A percentile compares a stretch with the other conserved stretches of the same genome.
Conservation (phyloP, 2,797 vertebrate species). For the Rhinogobio ventralis region DNA sequence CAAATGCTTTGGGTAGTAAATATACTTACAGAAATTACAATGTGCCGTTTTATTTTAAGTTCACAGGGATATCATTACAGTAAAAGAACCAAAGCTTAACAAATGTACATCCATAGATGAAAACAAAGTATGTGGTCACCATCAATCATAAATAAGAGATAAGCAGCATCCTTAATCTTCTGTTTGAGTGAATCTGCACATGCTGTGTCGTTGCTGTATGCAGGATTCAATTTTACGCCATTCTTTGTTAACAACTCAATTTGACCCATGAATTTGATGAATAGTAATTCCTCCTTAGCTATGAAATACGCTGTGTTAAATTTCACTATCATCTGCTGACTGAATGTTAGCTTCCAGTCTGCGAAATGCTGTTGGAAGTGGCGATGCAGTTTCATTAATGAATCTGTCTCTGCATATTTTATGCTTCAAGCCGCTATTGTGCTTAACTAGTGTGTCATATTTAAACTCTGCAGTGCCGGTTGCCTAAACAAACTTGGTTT, state of each 20-base stretch:
- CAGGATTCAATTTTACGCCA: not conserved
- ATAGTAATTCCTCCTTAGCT: not conserved
- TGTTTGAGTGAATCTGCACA: not conserved
- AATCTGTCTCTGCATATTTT: not conserved
- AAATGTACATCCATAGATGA: not conserved
- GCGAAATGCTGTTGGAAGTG: not conserved
- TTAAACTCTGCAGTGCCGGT: not conserved
- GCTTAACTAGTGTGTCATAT: not conserved
- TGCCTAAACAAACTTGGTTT: not conserved
- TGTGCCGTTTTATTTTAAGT: not conserved
- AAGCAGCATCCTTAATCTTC: not conserved
- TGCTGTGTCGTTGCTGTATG: not conserved
- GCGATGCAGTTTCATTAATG: not conserved
- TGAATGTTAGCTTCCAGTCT: not conserved
- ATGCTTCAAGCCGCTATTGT: not conserved
- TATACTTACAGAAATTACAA: not conserved
- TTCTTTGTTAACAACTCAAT: not conserved
- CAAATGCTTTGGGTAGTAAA: not conserved
- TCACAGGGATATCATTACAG: not conserved
- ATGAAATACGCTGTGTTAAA: not conserved
- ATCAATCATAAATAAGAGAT: not conserved
- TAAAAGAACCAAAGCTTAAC: not conserved
- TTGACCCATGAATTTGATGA: not conserved
- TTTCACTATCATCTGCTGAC: not conserved
- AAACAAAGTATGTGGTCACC: not conserved